Base-by-base conservation (phyloP, 2,113 vertebrate species). In the Thunnus maccoyii region DNA sequence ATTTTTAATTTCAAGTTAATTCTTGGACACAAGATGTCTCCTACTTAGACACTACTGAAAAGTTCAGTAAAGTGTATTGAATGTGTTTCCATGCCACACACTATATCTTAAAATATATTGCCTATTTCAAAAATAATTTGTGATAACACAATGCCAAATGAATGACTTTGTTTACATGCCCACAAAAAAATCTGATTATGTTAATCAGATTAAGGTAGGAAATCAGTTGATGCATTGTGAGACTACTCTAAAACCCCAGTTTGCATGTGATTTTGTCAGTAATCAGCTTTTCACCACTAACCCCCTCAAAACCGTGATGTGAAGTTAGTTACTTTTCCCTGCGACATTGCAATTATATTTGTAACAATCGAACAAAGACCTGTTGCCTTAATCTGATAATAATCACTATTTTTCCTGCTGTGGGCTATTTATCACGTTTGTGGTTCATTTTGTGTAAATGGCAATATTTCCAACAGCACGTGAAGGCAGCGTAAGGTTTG, bases 401-500 rank as follows among this genome's bases (percentile, higher is more conserved):
- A 8, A 18, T 62, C n/a, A 72, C 46, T 11, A 15, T 44, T 58
- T 46, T 36, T n/a, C 17, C 9, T 65, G 16, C 3, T 47, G 13
- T 4, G 36, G 22, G 25, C 3, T 8, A 50, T 64, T 17, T 30
- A 13, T 22, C 18, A 7, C 9, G 13, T 63, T 9, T 1, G 18
- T 5, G 25, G 12, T 54, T 16, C 3, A 44, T 48, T 1, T 9
- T 14, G 4, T 57, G 41, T 4, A 0, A 0, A 14, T 61, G 5
- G 0, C 47, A 27, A 36, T 1, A 68, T 83, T 86, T 87, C 64
- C 88, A 58, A 84, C 48, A 60, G 67, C 30, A 20, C 51, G 0
- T 36, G 80, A 93, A 93, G 48, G 88, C 82, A 90, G 2, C 88
- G 57, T 14, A 9, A 0, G n/a, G 46, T 22, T 83, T 36, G 27